phyloP scores from a whole-genome alignment of 64 coral and sea anemone genomes.

The Catalaphyllia jardinei region DNA sequence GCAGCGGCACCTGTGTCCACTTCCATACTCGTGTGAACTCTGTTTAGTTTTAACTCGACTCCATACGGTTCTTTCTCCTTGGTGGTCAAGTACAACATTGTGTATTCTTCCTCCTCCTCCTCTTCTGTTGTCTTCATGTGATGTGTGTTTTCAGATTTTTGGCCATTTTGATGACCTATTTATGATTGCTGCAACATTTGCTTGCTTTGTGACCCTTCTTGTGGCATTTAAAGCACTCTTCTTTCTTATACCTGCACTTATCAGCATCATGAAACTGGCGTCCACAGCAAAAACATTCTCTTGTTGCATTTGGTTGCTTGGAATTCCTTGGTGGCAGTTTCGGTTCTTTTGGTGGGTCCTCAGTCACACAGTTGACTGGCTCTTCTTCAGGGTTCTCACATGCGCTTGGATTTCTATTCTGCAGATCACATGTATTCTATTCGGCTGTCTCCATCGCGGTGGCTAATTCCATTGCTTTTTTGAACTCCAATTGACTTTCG shows the following conservation, averaged over 20 bases:
- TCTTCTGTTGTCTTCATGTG: background rate
- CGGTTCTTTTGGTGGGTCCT: background rate
- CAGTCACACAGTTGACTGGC: background rate
- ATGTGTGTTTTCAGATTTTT: background rate
- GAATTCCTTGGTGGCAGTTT: no score
- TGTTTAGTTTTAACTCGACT: background rate
- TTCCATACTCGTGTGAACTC: background rate
- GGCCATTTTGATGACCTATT: background rate
- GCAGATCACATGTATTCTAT: background rate
- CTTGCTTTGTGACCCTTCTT: background rate
- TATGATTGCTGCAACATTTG: no score
- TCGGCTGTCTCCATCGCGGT: background rate
- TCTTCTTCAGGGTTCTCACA: no score
- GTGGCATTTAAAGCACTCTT: background rate
- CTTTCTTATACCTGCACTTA: background rate
- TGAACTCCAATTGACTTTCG: conserved; percentile 1
- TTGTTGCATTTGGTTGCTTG: no score
- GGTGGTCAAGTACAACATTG: background rate
- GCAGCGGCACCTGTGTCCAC: background rate
- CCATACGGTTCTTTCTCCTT: background rate
- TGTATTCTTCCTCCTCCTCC: background rate
- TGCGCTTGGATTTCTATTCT: background rate
- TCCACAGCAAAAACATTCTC: background rate
- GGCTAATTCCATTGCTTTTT: conserved; percentile 21
- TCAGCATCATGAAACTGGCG: background rate